Conservation (phyloP, 2,888 invertebrate genomes). For the Oxytorus armatus region DNA sequence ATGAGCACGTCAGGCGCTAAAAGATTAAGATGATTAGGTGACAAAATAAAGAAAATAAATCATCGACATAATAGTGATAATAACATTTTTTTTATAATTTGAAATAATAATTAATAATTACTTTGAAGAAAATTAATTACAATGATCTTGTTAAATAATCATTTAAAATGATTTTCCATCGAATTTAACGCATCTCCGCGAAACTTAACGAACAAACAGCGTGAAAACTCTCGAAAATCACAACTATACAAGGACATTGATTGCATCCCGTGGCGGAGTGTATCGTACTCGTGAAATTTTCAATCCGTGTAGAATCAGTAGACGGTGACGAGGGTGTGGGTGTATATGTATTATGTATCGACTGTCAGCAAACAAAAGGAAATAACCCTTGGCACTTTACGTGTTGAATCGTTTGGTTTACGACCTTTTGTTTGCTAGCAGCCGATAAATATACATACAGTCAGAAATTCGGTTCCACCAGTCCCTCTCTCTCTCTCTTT, state of each 20-base stretch:
- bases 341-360: not conserved
- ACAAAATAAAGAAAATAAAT: too few relatives aligned
- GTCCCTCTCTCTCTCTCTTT: not conserved
- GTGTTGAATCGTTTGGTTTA: too few relatives aligned
- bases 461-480: slow-evolving; percentile 10
- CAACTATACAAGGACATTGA: slow-evolving; percentile 7
- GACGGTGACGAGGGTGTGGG: slow-evolving; percentile 17
- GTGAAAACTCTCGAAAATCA: not conserved
- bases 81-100: too few relatives aligned
- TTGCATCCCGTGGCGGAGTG: not conserved
- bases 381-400: too few relatives aligned
- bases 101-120: too few relatives aligned
- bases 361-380: too few relatives aligned
- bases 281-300: slow-evolving; percentile 37
- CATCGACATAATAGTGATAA: too few relatives aligned
- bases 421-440: too few relatives aligned
- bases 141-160: too few relatives aligned
- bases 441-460: not conserved
- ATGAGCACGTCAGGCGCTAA: too few relatives aligned
- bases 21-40: too few relatives aligned
- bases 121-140: too few relatives aligned
- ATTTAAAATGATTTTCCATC: not conserved
- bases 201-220: not conserved
- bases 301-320: slow-evolving; percentile 17
- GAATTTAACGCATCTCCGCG: not conserved